These are phyloP conservation scores for Apotomis turbidana DNA, from an alignment of 2,888 invertebrate species.

Conservation along the genomic window DNA sequence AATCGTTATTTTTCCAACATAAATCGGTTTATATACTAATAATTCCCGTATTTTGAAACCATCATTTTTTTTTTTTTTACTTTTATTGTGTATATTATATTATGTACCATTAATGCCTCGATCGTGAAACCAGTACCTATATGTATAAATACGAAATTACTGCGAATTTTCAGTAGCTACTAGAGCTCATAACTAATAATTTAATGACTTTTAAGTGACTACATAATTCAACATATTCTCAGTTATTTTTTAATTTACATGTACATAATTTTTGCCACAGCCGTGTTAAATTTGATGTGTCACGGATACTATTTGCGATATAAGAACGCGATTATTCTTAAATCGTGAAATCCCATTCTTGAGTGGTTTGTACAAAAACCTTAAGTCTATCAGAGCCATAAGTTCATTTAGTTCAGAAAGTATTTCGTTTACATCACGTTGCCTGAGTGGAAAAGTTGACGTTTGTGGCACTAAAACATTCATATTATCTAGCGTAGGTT, in stretches of 20 bases:
- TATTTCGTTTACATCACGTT: too few species aligned
- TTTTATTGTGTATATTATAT: background rate
- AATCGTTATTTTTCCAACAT: too few species aligned
- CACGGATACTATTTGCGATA: background rate
- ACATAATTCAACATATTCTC: conserved; percentile 45
- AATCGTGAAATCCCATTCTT: too few species aligned
- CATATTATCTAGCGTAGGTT: too few species aligned
- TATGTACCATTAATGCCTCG: conserved; percentile 3
- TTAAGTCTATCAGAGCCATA: too few species aligned
- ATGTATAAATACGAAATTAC: background rate
- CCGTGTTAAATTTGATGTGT: background rate
- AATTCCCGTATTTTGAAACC: too few species aligned
- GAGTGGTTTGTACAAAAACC: too few species aligned
- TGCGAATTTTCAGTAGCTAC: conserved; percentile 48
- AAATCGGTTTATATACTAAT: too few species aligned
- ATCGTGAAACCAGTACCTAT: conserved; percentile 3
- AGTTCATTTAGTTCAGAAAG: too few species aligned
- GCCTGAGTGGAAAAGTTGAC: too few species aligned
- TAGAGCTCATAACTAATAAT: conserved; percentile 72
- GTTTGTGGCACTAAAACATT: too few species aligned
- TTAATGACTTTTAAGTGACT: conserved; percentile 75
- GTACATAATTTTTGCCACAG: background rate
- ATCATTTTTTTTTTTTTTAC: background rate
- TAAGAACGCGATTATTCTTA: too few species aligned
- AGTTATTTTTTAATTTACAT: conserved; percentile 8